Base-by-base conservation (phyloP, 2,113 vertebrate genomes). In the Suncus etruscus region DNA sequence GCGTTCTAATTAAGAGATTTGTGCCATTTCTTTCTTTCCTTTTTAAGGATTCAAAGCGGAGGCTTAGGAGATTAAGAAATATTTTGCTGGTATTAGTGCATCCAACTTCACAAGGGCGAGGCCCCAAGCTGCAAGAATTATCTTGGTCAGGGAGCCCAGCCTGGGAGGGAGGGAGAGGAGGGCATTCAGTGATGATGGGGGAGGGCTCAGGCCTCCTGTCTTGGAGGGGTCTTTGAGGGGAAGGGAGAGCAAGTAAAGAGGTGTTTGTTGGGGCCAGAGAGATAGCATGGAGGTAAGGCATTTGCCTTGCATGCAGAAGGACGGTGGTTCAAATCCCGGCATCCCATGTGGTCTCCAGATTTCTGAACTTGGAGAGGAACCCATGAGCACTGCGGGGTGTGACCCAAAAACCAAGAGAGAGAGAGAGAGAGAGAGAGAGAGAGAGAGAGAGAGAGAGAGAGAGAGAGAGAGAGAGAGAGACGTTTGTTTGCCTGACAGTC, bases 21-120 rank as follows among this genome's bases (percentile, higher is more conserved):
- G 89, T 89, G 95, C 86, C 22, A 2, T 88, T 94, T 94, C 93
- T 94, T 94, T 92, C 90, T 94, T 88, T 84, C 83, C 91, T 94
- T 97, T 88, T 92, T 91, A 91, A 96, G 92, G 74, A 96, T 96
- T 95, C 94, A 93, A 90, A 96, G 83, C 75, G 2, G 81, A 94
- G 86, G 94, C 77, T 97, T 95, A 97, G 93, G 92, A 97, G 95
- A 94, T 96, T 95, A 96, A 96, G 93, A 96, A 95, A 96, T 96
- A 96, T 93, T 97, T 97, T 94, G 86, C 86, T 92, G 89, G 89
- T 94, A 95, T 95, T 95, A 94, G 94, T 81, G 73, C 80, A 82
- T 75, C 83, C 73, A 61, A 47, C 83, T 93, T 95, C 89, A 91
- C 79, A 58, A 83, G 92, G 94, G 90, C 77, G 83, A 89, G 89